phyloP scores from a whole-genome alignment of 2,888 invertebrate species.

The Athalia rosae region DNA sequence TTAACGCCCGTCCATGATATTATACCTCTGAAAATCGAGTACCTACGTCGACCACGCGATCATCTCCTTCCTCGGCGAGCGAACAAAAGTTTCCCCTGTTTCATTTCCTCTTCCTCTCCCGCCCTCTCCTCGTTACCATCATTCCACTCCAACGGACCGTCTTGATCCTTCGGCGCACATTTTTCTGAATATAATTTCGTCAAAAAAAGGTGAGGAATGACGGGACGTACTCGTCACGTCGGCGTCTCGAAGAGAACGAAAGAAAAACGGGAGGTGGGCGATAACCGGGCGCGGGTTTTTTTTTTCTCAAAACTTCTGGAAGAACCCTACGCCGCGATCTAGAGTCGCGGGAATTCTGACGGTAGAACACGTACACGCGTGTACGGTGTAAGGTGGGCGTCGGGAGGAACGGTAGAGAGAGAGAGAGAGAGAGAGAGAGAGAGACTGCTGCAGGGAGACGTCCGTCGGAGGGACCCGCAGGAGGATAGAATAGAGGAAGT shows the following conservation, averaged over 20 bases:
- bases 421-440: slow-evolving; percentile 47
- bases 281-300: too few relatives aligned
- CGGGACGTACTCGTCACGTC: too few relatives aligned
- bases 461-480: slow-evolving; percentile 36
- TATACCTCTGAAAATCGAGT: neutral
- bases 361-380: too few relatives aligned
- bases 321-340: too few relatives aligned
- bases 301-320: too few relatives aligned
- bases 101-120: neutral
- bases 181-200: too few relatives aligned
- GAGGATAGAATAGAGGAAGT: slow-evolving; percentile 68
- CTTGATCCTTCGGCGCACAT: too few relatives aligned
- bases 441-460: slow-evolving; percentile 53
- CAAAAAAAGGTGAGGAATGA: too few relatives aligned
- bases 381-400: too few relatives aligned
- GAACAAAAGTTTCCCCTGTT: neutral
- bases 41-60: neutral
- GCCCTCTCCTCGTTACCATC: neutral
- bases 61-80: neutral
- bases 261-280: too few relatives aligned
- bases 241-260: too few relatives aligned
- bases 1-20: neutral
- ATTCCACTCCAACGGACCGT: neutral
- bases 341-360: too few relatives aligned
- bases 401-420: neutral